Conservation (phyloP, 2,888 invertebrate genomes). For the Hyposoter dolosus region DNA sequence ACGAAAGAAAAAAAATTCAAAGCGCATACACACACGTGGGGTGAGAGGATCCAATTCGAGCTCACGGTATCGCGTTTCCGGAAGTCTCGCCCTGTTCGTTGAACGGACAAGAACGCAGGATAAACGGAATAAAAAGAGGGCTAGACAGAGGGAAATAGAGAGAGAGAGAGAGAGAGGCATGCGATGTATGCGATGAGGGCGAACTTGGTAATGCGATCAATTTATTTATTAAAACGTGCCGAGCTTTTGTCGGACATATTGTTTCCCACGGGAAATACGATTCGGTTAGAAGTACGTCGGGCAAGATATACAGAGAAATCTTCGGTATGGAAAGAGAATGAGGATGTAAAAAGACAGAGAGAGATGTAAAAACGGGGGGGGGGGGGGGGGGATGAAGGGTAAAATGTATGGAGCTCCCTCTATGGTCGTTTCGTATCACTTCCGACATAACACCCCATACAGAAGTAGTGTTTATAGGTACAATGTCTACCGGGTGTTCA, state of each 20-base stretch:
- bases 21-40: conserved; percentile 30
- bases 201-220: conserved; percentile 77
- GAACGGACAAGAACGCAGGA: conserved; percentile 3
- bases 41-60: conserved; percentile 75
- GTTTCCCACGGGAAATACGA: conserved; percentile 81
- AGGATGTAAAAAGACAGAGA: conserved; percentile 48
- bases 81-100: conserved; percentile 68
- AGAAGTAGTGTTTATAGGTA: conserved; percentile 30
- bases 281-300: conserved; percentile 73
- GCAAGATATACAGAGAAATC: conserved; percentile 46
- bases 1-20: conserved; percentile 46
- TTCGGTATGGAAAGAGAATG: conserved; percentile 24
- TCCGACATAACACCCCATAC: conserved; percentile 13
- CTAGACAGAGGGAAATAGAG: conserved; percentile 14
- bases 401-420: background rate
- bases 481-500: conserved; percentile 16
- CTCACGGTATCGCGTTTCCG: conserved; percentile 77
- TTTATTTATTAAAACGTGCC: conserved; percentile 81
- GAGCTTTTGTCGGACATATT: conserved; percentile 74
- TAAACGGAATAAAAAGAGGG: conserved; percentile 51
- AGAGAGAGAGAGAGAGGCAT: conserved; percentile 30
- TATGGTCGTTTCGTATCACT: conserved; percentile 13
- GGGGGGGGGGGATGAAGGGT: background rate
- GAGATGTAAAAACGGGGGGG: background rate
- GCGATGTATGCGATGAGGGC: conserved; percentile 50